Evolutionary conservation across 2,797 vertebrate genomes (phyloP), one percentile per base, ranked within the genome.

Genomic region (Scomberomorus guttatus): DNA sequence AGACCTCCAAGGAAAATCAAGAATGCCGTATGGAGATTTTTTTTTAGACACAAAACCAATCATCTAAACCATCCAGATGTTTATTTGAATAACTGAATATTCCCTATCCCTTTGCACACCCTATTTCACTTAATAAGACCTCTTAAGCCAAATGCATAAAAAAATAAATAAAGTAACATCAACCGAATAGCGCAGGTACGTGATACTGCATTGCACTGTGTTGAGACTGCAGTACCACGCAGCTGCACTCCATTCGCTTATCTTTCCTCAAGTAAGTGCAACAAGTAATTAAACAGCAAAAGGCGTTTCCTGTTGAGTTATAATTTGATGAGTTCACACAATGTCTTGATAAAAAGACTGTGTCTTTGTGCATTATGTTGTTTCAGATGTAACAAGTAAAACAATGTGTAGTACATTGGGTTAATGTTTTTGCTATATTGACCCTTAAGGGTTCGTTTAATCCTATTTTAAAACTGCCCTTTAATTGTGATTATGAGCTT

Each of bases 361-460:
- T 81, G 42, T 79, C 51, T 51, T 84, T 68, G 78, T 85, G 62
- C 76, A 85, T 86, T 63, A 69, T 90, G 75, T 20, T 27, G 29
- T 77, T 77, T 52, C 63, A 75, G 61, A 70, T 73, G 54, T 39
- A 79, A 59, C 20, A 58, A 62, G 37, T 58, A 18, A 66, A 86
- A 82, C 61, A 79, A 75, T 58, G 69, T 55, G 48, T 25, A 20
- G 64, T 77, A 68, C 77, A 69, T 24, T 39, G 6, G 67, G 7
- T 61, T 50, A 22, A 48, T 72, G 42, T 44, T 67, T 59, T 72
- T 75, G 42, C 20, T 39, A 42, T 34, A 57, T 20, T 27, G 32
- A 55, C 13, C 11, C 15, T 72, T 55, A 3, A 66, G 58, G 3
- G 3, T 52, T 48, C 25, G 22, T 42, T 42, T 67, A 64, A 72